Evolutionary conservation across 2,113 vertebrate species (phyloP), one percentile per base, ranked within the genome.

Genomic region (Menidia beryllina): DNA sequence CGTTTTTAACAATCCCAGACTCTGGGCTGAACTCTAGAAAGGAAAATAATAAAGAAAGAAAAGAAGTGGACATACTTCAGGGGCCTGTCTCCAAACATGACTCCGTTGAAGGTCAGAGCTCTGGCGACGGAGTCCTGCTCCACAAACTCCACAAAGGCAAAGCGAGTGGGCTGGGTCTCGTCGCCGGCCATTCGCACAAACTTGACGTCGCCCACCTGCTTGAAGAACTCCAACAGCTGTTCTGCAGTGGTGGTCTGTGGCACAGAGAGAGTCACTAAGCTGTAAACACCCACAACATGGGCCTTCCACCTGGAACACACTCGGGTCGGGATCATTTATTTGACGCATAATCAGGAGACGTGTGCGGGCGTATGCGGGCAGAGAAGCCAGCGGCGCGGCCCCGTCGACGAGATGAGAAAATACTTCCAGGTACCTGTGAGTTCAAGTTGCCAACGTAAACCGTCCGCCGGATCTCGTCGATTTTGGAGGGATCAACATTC

Each of bases 371-470:
- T n/a, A n/a, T n/a, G n/a, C n/a, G n/a, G n/a, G n/a, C n/a, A n/a
- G n/a, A n/a, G n/a, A n/a, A n/a, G n/a, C n/a, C n/a, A n/a, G n/a
- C n/a, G n/a, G n/a, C n/a, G n/a, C n/a, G n/a, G n/a, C n/a, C n/a
- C n/a, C n/a, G n/a, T n/a, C n/a, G n/a, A n/a, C n/a, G n/a, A n/a
- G n/a, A n/a, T n/a, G n/a, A n/a, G n/a, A n/a, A n/a, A n/a, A n/a
- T n/a, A n/a, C n/a, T n/a, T n/a, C n/a, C n/a, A n/a, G n/a, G n/a
- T 93, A 98, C 97, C 96, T 98, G 97, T 1, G 96, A 98, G 94
- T 98, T 98, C 80, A 98, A 84, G 89, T 98, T 98, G 91, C 97
- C 97, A 52, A 98, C 96, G 41, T 98, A 98, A 52, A 98, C 95
- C 0, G 96, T 98, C 90, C 97, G 95, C 82, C 96, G 94, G 76